These are phyloP conservation scores for Enoplosus armatus DNA, from an alignment of 2,797 vertebrate genomes.

Conservation along the genomic window DNA sequence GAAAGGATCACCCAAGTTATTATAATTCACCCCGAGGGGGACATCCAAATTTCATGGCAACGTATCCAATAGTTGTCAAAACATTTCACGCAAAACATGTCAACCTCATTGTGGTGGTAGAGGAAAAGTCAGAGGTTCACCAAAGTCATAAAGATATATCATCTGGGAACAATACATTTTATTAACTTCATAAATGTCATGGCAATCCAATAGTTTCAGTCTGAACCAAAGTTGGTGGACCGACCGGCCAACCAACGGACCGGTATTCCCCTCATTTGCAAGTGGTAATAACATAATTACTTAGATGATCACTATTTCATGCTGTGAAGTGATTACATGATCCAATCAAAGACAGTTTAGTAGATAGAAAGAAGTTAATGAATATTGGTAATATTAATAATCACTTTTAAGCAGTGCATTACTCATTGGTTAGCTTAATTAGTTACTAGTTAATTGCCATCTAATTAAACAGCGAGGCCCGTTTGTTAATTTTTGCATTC, in stretches of 20 bases:
- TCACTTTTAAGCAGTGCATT: slow-evolving; percentile 32
- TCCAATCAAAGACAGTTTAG: slow-evolving; percentile 32
- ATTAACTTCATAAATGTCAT: not conserved
- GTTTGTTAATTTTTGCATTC: slow-evolving; percentile 18
- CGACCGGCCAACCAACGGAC: not conserved
- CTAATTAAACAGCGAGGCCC: slow-evolving; percentile 12
- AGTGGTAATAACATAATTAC: slow-evolving; percentile 3
- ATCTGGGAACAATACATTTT: not conserved
- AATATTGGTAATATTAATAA: slow-evolving; percentile 20
- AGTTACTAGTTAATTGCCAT: slow-evolving; percentile 39
- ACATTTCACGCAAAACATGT: not conserved
- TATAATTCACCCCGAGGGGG: not conserved
- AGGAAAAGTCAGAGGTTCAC: not conserved
- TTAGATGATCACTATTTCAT: slow-evolving; percentile 7
- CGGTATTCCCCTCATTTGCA: not conserved
- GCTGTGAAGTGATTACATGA: slow-evolving; percentile 14
- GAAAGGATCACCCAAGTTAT: not conserved
- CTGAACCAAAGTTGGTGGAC: not conserved
- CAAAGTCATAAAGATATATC: not conserved
- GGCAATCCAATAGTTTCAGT: not conserved
- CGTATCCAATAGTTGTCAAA: not conserved
- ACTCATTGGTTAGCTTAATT: slow-evolving; percentile 40
- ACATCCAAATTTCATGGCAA: not conserved
- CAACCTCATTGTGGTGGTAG: not conserved
- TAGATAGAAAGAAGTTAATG: too few relatives aligned